Evolutionary conservation across 2,113 vertebrate genomes (phyloP).

Genomic region (Cyphomyrus discorhynchus): DNA sequence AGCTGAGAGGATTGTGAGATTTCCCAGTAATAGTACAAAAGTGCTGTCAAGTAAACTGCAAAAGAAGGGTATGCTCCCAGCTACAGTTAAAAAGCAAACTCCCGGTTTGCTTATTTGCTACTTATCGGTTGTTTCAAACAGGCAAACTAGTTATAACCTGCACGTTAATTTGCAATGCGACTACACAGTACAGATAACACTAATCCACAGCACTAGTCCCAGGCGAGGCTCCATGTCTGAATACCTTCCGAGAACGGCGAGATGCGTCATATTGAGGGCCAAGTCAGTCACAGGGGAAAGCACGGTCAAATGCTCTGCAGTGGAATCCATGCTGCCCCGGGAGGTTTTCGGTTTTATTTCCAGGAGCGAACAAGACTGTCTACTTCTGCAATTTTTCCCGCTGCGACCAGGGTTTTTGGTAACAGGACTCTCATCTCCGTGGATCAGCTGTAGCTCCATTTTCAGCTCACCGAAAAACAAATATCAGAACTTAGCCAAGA

Average conservation of each 20-base stretch:
- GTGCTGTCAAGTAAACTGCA: neutral
- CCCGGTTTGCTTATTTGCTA: too few relatives aligned
- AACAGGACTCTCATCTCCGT: slow-evolving; percentile 37
- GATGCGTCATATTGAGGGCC: slow-evolving; percentile 70
- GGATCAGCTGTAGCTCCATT: slow-evolving; percentile 46
- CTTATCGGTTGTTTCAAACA: neutral
- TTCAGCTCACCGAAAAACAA: neutral
- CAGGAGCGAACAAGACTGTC: slow-evolving; percentile 33
- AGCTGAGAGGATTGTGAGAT: neutral
- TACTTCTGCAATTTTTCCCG: slow-evolving; percentile 35
- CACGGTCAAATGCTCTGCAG: slow-evolving; percentile 51
- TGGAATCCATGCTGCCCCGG: slow-evolving; percentile 53
- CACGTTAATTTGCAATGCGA: neutral
- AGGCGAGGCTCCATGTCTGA: neutral
- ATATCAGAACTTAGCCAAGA: neutral
- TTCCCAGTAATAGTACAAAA: neutral
- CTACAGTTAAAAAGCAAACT: neutral
- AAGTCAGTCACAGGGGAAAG: slow-evolving; percentile 77
- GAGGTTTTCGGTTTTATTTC: slow-evolving; percentile 23
- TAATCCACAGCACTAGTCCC: slow-evolving; percentile 35
- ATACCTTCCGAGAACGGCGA: slow-evolving; percentile 75
- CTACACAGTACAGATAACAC: neutral
- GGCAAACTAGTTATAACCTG: neutral
- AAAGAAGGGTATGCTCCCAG: neutral
- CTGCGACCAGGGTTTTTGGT: neutral